Conservation (phyloP, 2,797 vertebrate genomes). For the Rhinoraja longicauda region DNA sequence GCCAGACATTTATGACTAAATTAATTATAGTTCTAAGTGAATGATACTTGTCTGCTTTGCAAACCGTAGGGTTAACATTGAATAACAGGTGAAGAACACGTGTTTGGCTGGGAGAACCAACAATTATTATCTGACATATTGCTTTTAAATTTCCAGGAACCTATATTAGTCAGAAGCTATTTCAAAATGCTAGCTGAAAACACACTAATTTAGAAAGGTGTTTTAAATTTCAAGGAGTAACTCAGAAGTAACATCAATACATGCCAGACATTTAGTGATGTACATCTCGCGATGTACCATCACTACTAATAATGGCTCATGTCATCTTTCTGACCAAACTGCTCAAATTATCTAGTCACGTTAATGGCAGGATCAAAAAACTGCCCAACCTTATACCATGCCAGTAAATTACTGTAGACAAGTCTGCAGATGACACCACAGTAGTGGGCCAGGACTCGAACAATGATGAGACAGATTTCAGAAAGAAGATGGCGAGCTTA, state of each 20-base stretch:
- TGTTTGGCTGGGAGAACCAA: neutral
- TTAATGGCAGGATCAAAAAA: neutral
- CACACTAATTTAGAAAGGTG: neutral
- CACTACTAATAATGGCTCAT: neutral
- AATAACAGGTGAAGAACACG: neutral
- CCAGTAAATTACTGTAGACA: neutral
- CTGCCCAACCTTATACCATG: neutral
- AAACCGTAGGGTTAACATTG: neutral
- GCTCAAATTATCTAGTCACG: neutral
- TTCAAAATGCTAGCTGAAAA: neutral
- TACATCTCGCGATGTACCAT: too few relatives aligned
- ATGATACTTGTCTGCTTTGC: neutral
- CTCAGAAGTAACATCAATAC: too few relatives aligned
- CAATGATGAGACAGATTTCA: too few relatives aligned
- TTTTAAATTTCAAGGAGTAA: constrained; percentile 10
- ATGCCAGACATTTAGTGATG: too few relatives aligned
- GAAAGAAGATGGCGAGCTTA: too few relatives aligned
- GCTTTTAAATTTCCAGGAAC: neutral
- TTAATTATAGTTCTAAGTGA: constrained; percentile 9
- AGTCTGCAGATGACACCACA: too few relatives aligned
- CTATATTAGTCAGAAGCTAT: neutral
- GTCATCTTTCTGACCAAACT: neutral
- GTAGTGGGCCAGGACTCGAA: too few relatives aligned
- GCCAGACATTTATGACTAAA: neutral
- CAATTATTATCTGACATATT: constrained; percentile 8